A percentile compares a stretch with the other conserved stretches of the same genome.
Evolutionary conservation across 1,140 invertebrate genomes (phyloP).

Genomic region (Carcinoscorpius rotundicauda): DNA sequence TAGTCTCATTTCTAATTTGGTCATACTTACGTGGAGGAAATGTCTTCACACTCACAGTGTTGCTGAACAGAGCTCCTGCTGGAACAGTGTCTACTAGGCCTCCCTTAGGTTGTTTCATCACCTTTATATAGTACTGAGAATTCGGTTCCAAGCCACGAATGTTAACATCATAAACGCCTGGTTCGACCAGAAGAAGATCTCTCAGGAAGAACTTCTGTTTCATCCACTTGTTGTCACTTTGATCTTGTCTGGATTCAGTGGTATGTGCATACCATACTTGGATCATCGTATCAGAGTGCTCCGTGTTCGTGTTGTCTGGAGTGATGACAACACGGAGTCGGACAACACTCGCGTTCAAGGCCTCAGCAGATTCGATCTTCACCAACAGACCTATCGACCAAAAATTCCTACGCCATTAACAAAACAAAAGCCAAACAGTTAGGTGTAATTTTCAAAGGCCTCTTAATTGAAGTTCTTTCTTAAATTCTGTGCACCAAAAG

Average conservation of each 20-base stretch:
- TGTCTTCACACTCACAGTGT: conserved; percentile 22
- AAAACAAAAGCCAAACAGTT: too few species aligned
- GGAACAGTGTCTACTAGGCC: conserved; percentile 1
- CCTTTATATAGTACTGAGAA: conserved; percentile 49
- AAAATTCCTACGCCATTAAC: too few species aligned
- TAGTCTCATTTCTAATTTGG: too few species aligned
- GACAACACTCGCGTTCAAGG: conserved; percentile 55
- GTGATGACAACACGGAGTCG: conserved; percentile 49
- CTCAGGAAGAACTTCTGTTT: conserved; percentile 60
- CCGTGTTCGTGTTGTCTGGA: background rate
- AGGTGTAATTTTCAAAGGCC: too few species aligned
- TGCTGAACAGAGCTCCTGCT: conserved; percentile 14
- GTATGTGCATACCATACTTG: conserved; percentile 14
- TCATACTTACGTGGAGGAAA: conserved; percentile 4
- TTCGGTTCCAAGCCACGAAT: conserved; percentile 56
- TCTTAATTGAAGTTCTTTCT: too few species aligned
- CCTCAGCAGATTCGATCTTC: conserved; percentile 31
- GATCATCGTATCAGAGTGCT: background rate
- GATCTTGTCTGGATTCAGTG: conserved; percentile 9
- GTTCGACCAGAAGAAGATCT: conserved; percentile 9
- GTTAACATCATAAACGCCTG: conserved; percentile 31
- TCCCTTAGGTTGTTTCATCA: conserved; percentile 7
- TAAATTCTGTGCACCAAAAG: too few species aligned
- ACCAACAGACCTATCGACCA: conserved; percentile 9
- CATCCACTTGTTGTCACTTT: conserved; percentile 47